phyloP scores from a whole-genome alignment of 2,888 invertebrate species.

The Campopleginae sp. region DNA sequence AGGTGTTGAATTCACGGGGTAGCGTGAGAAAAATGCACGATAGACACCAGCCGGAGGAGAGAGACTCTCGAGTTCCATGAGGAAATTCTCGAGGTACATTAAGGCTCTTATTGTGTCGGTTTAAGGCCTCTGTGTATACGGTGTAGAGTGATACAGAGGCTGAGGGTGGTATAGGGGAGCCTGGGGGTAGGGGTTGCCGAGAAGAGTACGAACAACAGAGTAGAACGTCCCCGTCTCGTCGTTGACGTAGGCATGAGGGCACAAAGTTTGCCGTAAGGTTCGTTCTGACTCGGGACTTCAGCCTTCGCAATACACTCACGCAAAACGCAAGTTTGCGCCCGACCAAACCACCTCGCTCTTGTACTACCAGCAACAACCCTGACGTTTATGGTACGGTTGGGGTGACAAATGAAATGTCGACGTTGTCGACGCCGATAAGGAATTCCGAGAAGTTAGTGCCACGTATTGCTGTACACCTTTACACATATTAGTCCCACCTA shows the following conservation, averaged over 20 bases:
- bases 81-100: slow-evolving; percentile 72
- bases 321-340: slow-evolving; percentile 73
- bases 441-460: slow-evolving; percentile 78
- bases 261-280: slow-evolving; percentile 57
- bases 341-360: slow-evolving; percentile 70
- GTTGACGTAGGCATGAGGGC: slow-evolving; percentile 41
- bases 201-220: slow-evolving; percentile 60
- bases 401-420: slow-evolving; percentile 82
- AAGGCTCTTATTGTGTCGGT: slow-evolving; percentile 69
- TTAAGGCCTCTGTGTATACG: slow-evolving; percentile 67
- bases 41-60: slow-evolving; percentile 50
- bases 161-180: slow-evolving; percentile 1
- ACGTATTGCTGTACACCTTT: slow-evolving; percentile 49
- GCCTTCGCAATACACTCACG: slow-evolving; percentile 64
- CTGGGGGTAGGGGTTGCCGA: not conserved
- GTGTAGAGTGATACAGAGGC: slow-evolving; percentile 42
- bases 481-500: slow-evolving; percentile 9
- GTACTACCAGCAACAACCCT: slow-evolving; percentile 70
- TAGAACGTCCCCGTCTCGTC: slow-evolving; percentile 42
- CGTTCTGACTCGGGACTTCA: slow-evolving; percentile 51
- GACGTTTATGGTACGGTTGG: slow-evolving; percentile 80
- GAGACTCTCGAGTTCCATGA: slow-evolving; percentile 65
- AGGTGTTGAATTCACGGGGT: slow-evolving; percentile 34
- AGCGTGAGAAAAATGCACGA: slow-evolving; percentile 57
- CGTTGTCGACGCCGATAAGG: slow-evolving; percentile 76